Conservation (phyloP, 2,797 vertebrate species). For the Alcedo quadribrachys region DNA sequence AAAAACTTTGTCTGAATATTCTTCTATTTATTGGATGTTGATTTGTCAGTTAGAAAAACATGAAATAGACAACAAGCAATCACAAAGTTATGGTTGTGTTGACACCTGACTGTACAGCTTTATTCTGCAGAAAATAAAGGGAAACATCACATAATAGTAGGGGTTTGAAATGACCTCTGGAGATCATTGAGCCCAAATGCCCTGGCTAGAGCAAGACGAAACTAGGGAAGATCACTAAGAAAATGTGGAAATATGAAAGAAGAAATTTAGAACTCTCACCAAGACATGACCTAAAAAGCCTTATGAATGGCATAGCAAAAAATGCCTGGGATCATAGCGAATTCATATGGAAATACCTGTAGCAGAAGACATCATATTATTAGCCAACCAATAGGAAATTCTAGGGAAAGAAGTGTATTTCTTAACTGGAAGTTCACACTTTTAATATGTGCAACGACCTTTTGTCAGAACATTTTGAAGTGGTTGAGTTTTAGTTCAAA, state of each 20-base stretch:
- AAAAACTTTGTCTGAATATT: not conserved
- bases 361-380: not conserved
- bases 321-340: accelerated
- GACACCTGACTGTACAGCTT: not conserved
- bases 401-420: not conserved
- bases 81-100: not conserved
- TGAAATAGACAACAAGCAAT: not conserved
- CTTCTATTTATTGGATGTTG: not conserved
- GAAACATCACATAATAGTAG: too few species aligned
- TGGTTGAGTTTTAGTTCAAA: not conserved
- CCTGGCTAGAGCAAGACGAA: too few species aligned
- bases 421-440: not conserved
- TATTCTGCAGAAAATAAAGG: not conserved
- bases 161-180: too few species aligned
- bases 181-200: too few species aligned
- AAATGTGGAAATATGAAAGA: not conserved
- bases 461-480: not conserved
- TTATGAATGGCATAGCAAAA: not conserved
- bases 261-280: not conserved
- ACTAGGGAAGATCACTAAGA: too few species aligned
- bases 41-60: not conserved
- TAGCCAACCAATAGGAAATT: not conserved
- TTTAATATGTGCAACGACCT: not conserved
- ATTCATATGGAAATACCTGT: not conserved
- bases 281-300: not conserved